Evolutionary conservation across 2,888 invertebrate species (phyloP).

Genomic region (Drosophila demipolita): DNA sequence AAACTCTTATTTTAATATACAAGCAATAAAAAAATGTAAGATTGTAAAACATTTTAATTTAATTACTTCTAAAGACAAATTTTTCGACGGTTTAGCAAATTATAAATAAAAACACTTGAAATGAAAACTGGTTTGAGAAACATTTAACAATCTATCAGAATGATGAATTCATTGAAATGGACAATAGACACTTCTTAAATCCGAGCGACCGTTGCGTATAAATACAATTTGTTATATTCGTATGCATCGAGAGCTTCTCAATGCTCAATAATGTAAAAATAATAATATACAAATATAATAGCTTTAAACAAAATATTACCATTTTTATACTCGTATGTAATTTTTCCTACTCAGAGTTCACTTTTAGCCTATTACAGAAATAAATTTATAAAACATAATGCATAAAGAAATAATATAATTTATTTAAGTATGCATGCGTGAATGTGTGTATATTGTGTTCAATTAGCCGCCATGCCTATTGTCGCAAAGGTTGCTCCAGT

Average conservation of each 20-base stretch:
- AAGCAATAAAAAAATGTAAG: not conserved
- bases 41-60: not conserved
- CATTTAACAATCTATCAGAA: not conserved
- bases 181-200: not conserved
- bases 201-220: slow-evolving; percentile 10
- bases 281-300: slow-evolving; percentile 14
- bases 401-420: slow-evolving; percentile 22
- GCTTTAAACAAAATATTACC: slow-evolving; percentile 41
- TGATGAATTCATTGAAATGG: not conserved
- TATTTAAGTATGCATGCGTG: slow-evolving; percentile 24
- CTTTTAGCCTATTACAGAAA: slow-evolving; percentile 47
- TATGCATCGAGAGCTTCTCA: slow-evolving; percentile 28
- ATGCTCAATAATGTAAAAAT: slow-evolving; percentile 47
- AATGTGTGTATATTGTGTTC: slow-evolving; percentile 1
- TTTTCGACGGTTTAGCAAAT: not conserved
- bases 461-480: slow-evolving; percentile 76
- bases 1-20: not conserved
- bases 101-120: not conserved
- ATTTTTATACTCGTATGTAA: slow-evolving; percentile 56
- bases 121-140: not conserved
- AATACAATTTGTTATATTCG: slow-evolving; percentile 15
- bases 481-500: slow-evolving; percentile 89
- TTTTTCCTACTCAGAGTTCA: slow-evolving; percentile 55
- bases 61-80: not conserved
- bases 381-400: slow-evolving; percentile 10